Evolutionary conservation across 1,140 invertebrate species (phyloP), one percentile per base, ranked within the genome.

Genomic region (Hyles vespertilio): DNA sequence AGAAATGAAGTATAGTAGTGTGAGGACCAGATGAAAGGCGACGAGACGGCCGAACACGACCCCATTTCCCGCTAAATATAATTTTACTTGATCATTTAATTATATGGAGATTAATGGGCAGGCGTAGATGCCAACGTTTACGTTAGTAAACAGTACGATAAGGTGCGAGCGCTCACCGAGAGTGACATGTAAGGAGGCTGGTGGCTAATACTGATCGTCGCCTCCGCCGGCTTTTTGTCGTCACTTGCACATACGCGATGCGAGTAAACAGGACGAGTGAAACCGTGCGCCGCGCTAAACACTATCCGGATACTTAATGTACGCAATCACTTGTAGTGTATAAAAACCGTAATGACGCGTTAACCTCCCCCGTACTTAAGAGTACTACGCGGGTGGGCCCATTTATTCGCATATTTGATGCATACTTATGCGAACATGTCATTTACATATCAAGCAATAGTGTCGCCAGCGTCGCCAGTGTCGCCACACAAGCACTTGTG

Each of bases 41-140:
- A 51, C 69, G 74, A 32, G 53, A 72, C 67, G 65, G 63, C 64
- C 72, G 76, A 72, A 67, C 77, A 63, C 77, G 81, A 71, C 82
- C 82, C 77, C 82, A 71, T 83, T 87, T 84, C 77, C 77, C 58
- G 79, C 81, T 87, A 87, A 84, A 87, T 84, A 84, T 87, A 87
- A 82, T 79, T 81, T 87, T 77, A 84, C 80, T 86, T 84, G 84
- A 84, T 86, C 83, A 86, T 86, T 84, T 87, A 82, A 87, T 87
- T 87, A 87, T 84, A 83, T 86, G 77, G 77, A 86, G 82, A 87
- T 87, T 84, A 87, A 87, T 84, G 79, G 77, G 71, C 71, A 70
- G 73, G 72, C 69, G 73, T 71, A 74, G 75, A 84, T 81, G 84
- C 79, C 80, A 84, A 82, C 76, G 73, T 79, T 78, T 56, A 74